phyloP scores from a whole-genome alignment of 2,888 invertebrate species.

The Tipula confusa region DNA sequence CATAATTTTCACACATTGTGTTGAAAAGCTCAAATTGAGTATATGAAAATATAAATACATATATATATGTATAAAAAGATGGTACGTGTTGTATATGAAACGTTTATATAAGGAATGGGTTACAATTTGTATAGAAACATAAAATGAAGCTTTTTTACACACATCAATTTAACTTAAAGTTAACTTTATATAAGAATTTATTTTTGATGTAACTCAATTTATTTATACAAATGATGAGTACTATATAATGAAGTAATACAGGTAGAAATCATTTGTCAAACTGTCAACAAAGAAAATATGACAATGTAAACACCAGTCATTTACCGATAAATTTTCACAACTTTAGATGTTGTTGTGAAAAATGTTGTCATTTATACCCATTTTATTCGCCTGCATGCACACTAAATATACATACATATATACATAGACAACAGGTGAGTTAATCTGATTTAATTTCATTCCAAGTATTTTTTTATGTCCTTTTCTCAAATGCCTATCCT shows the following conservation, averaged over 20 bases:
- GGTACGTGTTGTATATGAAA: background rate
- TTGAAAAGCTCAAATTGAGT: slow-evolving; percentile 1
- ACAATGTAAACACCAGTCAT: background rate
- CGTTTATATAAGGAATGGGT: too few relatives aligned
- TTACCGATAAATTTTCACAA: background rate
- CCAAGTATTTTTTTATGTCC: background rate
- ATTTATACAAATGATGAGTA: background rate
- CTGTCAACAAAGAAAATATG: background rate
- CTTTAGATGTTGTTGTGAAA: background rate
- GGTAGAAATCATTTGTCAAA: background rate
- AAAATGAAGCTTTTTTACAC: background rate
- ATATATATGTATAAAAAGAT: background rate
- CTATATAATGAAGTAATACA: background rate
- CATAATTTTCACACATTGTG: slow-evolving; percentile 12
- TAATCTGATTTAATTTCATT: background rate
- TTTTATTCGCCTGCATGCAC: background rate
- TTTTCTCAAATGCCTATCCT: background rate
- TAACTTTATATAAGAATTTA: background rate
- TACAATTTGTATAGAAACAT: too few relatives aligned
- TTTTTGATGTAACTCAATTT: background rate
- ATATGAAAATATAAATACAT: background rate
- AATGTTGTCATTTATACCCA: background rate
- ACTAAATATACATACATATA: background rate
- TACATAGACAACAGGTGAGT: background rate
- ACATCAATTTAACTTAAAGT: background rate